These are phyloP conservation scores for Amphiprion percula DNA, from an alignment of 2,113 vertebrate genomes.

Conservation along the genomic window DNA sequence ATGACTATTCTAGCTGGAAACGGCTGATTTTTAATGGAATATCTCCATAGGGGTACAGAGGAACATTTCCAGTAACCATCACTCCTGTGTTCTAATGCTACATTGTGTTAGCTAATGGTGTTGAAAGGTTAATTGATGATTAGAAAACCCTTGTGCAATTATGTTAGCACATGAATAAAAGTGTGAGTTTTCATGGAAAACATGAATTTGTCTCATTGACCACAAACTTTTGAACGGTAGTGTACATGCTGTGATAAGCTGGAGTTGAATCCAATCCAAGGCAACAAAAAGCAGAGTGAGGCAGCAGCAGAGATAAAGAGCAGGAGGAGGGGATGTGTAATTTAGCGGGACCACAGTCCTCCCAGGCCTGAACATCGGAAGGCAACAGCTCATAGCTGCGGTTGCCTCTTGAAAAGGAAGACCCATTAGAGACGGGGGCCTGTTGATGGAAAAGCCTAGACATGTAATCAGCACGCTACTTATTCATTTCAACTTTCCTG, in stretches of 20 bases:
- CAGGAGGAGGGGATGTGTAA: background rate
- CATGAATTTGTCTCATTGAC: too few relatives aligned
- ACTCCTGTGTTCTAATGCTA: too few relatives aligned
- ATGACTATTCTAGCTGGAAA: too few relatives aligned
- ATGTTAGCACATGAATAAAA: too few relatives aligned
- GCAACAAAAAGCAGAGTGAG: slow-evolving; percentile 22
- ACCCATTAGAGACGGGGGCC: slow-evolving; percentile 42
- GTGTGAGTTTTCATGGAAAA: too few relatives aligned
- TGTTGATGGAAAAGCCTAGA: slow-evolving; percentile 68
- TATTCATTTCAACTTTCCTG: slow-evolving; percentile 76
- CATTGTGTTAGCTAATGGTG: too few relatives aligned
- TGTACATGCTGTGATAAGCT: background rate
- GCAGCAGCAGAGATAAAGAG: slow-evolving; percentile 9
- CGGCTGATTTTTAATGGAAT: too few relatives aligned
- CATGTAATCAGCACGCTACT: slow-evolving; percentile 72
- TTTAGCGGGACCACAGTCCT: slow-evolving; percentile 50
- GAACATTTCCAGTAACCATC: too few relatives aligned
- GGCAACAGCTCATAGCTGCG: slow-evolving; percentile 52
- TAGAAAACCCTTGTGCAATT: too few relatives aligned
- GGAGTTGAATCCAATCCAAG: slow-evolving; percentile 3
- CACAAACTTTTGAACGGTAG: too few relatives aligned
- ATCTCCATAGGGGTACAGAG: too few relatives aligned
- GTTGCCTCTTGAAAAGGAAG: slow-evolving; percentile 53
- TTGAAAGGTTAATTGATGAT: too few relatives aligned
- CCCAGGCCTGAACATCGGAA: slow-evolving; percentile 17